Evolutionary conservation across 23 tunicate species (phyloP).

Genomic region (Halocynthia aurantium): DNA sequence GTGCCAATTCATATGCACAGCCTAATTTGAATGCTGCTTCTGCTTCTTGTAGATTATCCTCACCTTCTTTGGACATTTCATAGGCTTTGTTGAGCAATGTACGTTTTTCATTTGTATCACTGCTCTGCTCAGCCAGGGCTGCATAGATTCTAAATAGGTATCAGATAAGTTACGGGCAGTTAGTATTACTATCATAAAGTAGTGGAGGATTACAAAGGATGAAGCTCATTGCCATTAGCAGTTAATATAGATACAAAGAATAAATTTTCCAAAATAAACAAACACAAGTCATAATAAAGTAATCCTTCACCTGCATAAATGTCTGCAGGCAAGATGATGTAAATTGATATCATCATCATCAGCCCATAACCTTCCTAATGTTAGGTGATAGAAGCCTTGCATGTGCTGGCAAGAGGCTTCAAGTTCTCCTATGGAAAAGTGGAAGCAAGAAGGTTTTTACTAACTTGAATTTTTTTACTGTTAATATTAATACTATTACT

Average conservation of each 20-base stretch:
- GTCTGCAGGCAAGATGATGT: constrained; percentile 42
- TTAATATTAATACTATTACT: no score
- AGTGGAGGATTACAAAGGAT: no score
- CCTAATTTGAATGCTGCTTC: constrained; percentile 60
- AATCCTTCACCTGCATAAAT: constrained; percentile 53
- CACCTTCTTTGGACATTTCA: constrained; percentile 68
- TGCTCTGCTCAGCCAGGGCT: constrained; percentile 35
- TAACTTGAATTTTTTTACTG: not conserved
- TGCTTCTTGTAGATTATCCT: constrained; percentile 71
- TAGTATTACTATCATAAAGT: no score
- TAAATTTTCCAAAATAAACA: not conserved
- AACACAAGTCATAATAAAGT: not conserved
- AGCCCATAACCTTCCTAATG: constrained; percentile 66
- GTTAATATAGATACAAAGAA: no score
- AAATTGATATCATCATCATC: constrained; percentile 27
- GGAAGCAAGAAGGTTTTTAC: not conserved
- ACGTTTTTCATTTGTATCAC: constrained; percentile 15
- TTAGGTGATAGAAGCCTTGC: constrained; percentile 61
- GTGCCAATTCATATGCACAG: constrained; percentile 48
- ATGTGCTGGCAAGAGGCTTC: constrained; percentile 41
- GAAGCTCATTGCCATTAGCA: no score
- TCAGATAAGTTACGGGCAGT: no score
- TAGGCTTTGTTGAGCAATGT: constrained; percentile 46
- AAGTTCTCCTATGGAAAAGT: constrained; percentile 22
- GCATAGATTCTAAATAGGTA: constrained; percentile 44